phyloP scores from a whole-genome alignment of 2,888 invertebrate species.

The Philaethria dido region DNA sequence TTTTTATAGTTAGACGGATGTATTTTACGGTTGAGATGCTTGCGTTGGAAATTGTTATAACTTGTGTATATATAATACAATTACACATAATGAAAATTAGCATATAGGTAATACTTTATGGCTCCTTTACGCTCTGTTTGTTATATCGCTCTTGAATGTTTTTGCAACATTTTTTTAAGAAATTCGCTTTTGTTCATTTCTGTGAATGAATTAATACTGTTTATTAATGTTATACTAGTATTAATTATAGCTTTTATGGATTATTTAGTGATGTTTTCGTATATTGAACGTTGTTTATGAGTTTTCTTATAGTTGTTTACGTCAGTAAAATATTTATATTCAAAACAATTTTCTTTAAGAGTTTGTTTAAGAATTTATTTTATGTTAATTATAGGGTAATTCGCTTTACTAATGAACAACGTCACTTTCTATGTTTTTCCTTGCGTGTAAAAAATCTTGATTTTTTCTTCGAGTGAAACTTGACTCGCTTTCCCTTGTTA shows the following conservation, averaged over 20 bases:
- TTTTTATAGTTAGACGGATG: conserved; percentile 39
- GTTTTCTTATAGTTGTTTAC: background rate
- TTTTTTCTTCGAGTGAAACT: conserved; percentile 74
- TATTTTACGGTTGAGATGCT: conserved; percentile 72
- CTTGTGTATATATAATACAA: conserved; percentile 60
- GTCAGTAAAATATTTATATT: background rate
- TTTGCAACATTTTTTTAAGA: conserved; percentile 68
- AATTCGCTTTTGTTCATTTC: conserved; percentile 41
- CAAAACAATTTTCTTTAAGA: conserved; percentile 1
- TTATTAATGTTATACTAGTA: conserved; percentile 25
- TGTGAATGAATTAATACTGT: conserved; percentile 34
- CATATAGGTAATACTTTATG: conserved; percentile 80
- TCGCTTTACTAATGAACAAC: conserved; percentile 35
- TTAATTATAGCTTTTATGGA: conserved; percentile 17
- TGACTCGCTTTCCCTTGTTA: conserved; percentile 76
- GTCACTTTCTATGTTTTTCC: conserved; percentile 60
- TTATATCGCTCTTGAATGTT: conserved; percentile 69
- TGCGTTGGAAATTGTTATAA: conserved; percentile 72
- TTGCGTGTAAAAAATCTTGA: conserved; percentile 82
- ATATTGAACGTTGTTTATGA: background rate
- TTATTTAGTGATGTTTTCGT: conserved; percentile 10
- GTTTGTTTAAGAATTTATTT: conserved; percentile 24
- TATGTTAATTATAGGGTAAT: conserved; percentile 34
- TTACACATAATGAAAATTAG: conserved; percentile 76
- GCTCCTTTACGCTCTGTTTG: conserved; percentile 79